Evolutionary conservation across 2,888 invertebrate species (phyloP), one percentile per base, ranked within the genome.

Genomic region (Caenorhabditis sp.): DNA sequence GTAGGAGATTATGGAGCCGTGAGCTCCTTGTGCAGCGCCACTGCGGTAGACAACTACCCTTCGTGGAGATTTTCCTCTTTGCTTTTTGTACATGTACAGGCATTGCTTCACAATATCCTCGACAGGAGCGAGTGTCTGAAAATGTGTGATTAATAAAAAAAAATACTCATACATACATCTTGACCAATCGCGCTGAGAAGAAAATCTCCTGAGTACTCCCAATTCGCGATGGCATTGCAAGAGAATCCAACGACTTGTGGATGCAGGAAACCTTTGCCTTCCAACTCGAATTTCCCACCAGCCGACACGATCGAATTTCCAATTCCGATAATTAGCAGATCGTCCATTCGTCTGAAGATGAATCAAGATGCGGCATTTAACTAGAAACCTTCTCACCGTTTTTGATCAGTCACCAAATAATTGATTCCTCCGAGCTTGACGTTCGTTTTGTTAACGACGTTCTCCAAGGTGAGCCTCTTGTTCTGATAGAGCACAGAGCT

Each of bases 401-500:
- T 59, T 3, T 7, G 1, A 9, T 66, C 55, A 2, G 17, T 17
- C 4, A 85, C 52, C 8, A 41, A 22, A 53, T 83, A 84, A 56
- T 86, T 86, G 9, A 68, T 37, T 11, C 86, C 86, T 30, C 86
- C 86, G 11, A 83, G 63, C 52, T 86, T 84, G 22, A 79, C 52
- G 59, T 81, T 86, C 11, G 79, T 82, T 65, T 85, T 87, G 58
- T 59, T 48, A 27, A 86, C 45, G 37, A 86, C 68, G 56, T 87
- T 87, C 26, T 85, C 83, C 50, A 87, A 15, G 0, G 86, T 83
- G 13, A 75, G 66, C 9, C 32, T 35, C 37, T 81, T 46, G 52
- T 71, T 46, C 62, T 63, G 17, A 13, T 17, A 8, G 50, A 68
- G 20, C 66, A 81, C 62, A 65, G 20, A 22, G 7, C 17, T 2